phyloP scores from a whole-genome alignment of 1,140 invertebrate species.

The Caenorhabditis brenneri region DNA sequence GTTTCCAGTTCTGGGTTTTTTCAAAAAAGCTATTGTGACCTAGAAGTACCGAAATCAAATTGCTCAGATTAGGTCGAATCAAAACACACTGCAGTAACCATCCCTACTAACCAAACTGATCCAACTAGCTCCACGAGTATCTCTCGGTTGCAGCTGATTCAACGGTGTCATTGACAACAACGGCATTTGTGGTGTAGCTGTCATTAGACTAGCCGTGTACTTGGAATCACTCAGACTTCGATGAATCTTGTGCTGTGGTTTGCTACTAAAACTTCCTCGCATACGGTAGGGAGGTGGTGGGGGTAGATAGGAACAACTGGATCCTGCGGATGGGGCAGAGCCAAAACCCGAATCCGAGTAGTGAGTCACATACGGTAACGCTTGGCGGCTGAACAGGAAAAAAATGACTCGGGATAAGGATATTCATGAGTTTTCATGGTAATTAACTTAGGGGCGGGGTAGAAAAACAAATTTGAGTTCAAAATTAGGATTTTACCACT shows the following conservation, averaged over 20 bases:
- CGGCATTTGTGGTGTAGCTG: not conserved
- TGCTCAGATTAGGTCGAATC: too few species aligned
- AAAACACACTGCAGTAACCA: not conserved
- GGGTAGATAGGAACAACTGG: conserved; percentile 61
- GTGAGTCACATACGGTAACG: conserved; percentile 62
- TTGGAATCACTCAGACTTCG: conserved; percentile 64
- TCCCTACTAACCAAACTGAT: conserved; percentile 51
- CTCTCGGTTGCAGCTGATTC: conserved; percentile 41
- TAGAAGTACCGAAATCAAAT: too few species aligned
- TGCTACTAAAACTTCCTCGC: conserved; percentile 52
- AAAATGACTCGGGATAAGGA: not conserved
- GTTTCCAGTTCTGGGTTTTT: too few species aligned
- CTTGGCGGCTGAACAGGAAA: not conserved
- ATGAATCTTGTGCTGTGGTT: conserved; percentile 61
- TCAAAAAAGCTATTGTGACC: too few species aligned
- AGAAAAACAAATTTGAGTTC: too few species aligned
- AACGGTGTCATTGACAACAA: conserved; percentile 37
- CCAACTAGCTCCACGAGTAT: conserved; percentile 42
- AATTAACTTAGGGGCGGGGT: too few species aligned
- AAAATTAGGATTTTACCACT: too few species aligned
- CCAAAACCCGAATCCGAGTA: conserved; percentile 67
- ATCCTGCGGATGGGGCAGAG: conserved; percentile 61
- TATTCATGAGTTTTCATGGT: too few species aligned
- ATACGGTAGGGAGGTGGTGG: conserved; percentile 64
- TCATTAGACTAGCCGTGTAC: conserved; percentile 54